Base-by-base conservation (phyloP, 2,888 invertebrate species). In the Lasiommata megera region DNA sequence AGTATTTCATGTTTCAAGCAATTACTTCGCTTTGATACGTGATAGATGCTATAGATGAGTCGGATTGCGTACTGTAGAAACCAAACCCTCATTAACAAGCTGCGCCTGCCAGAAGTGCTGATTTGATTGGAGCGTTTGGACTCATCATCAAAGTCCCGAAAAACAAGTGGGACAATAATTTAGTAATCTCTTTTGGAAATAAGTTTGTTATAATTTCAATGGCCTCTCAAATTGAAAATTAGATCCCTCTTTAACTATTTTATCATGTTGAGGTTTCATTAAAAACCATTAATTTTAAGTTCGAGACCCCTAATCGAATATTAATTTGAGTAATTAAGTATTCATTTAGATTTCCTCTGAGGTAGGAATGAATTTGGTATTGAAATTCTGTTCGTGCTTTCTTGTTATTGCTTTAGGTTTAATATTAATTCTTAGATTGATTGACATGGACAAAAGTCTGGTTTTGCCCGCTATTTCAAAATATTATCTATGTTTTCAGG, bases 271-370 rank as follows among this genome's bases (percentile, higher is more conserved):
- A 14, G 44, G 44, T 46, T 46, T 46, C 29, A 14, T 46, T 46
- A 46, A 17, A 31, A 16, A 29, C 11, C 46, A 46, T 46, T 46
- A 46, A 46, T 46, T 46, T 46, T 31, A 31, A 31, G 44, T 44
- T 44, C 28, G 28, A 51, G 36, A 41, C 41, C 56, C 29, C 12
- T 52, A 47, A 59, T 47, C 46, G 59, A 59, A 59, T 56, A 59
- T 56, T 47, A 56, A 59, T 47, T 59, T 47, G 47, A 51, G 56
- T 52, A 48, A 56, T 56, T 56, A 52, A 52, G 41, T 36, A 59
- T 55, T 59, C 56, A 40, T 47, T 50, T 44, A 29, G 46, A 59
- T 56, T 59, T 38, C 40, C 41, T 41, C 52, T 16, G 41, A 56
- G 51, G 18, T 56, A 46, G 51, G 40, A 36, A 46, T 47, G 28